Evolutionary conservation across 2,888 invertebrate species (phyloP).

Genomic region (Drosophila demipolita): DNA sequence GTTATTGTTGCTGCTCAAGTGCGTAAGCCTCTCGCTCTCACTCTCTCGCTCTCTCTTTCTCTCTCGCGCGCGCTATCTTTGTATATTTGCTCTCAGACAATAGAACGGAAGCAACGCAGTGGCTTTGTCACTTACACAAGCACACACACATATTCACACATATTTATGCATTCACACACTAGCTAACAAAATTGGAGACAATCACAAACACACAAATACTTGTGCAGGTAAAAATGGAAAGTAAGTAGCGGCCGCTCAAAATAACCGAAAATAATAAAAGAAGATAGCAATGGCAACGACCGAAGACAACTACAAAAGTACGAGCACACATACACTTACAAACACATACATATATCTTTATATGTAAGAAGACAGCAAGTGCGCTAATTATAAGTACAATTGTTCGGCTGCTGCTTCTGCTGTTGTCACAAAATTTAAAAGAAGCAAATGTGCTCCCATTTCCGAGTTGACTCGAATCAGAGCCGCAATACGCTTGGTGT

Average conservation of each 20-base stretch:
- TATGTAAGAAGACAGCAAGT: conserved; percentile 35
- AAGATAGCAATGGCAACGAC: conserved; percentile 75
- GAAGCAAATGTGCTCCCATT: conserved; percentile 55
- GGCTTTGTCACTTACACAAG: conserved; percentile 64
- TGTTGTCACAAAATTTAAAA: conserved; percentile 67
- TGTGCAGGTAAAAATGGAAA: conserved; percentile 75
- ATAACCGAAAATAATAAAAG: conserved; percentile 69
- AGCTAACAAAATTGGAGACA: conserved; percentile 23
- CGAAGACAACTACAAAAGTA: conserved; percentile 57
- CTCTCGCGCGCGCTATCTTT: conserved; percentile 13
- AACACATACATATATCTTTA: conserved; percentile 14
- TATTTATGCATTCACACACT: conserved; percentile 19
- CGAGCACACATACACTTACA: conserved; percentile 18
- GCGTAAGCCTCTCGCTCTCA: conserved; percentile 53
- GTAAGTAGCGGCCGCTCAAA: conserved; percentile 61
- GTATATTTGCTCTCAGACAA: conserved; percentile 55
- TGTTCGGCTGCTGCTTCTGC: conserved; percentile 23
- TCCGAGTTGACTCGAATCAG: conserved; percentile 36
- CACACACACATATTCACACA: conserved; percentile 30
- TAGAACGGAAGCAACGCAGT: conserved; percentile 74
- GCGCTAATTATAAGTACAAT: conserved; percentile 74
- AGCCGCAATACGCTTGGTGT: conserved; percentile 38
- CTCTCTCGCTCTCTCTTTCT: conserved; percentile 4
- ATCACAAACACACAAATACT: conserved; percentile 43
- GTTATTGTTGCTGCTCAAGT: conserved; percentile 45